Conservation (phyloP, 2,797 vertebrate species). For the Pteropus rufus region DNA sequence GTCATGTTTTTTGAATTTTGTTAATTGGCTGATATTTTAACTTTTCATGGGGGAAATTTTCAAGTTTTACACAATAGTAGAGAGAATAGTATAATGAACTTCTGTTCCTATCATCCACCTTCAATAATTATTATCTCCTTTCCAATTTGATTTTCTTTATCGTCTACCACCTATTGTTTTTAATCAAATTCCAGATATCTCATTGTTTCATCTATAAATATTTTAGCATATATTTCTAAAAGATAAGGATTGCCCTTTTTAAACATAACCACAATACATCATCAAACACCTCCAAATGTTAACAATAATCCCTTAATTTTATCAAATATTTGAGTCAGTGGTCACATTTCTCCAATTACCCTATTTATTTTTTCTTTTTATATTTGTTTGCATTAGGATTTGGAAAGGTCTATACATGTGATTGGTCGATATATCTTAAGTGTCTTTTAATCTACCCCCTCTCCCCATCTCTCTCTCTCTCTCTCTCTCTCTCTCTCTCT, state of each 20-base stretch:
- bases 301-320: not conserved
- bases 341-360: not conserved
- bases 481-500: not conserved
- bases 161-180: not conserved
- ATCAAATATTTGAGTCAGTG: not conserved
- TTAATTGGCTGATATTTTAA: slow-evolving; percentile 8
- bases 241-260: not conserved
- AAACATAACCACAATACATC: not conserved
- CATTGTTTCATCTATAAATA: not conserved
- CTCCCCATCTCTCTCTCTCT: not conserved
- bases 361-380: not conserved
- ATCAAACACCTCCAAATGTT: not conserved
- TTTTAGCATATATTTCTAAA: not conserved
- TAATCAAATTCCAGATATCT: not conserved
- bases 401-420: not conserved
- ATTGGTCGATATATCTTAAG: not conserved
- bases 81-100: not conserved
- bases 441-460: not conserved
- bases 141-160: not conserved
- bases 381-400: not conserved
- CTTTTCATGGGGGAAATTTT: not conserved
- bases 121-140: not conserved
- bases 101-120: not conserved
- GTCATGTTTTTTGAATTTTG: not conserved
- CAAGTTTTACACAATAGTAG: not conserved